Evolutionary conservation across 2,888 invertebrate species (phyloP), one percentile per base, ranked within the genome.

Genomic region (Epirrhoe tristata): DNA sequence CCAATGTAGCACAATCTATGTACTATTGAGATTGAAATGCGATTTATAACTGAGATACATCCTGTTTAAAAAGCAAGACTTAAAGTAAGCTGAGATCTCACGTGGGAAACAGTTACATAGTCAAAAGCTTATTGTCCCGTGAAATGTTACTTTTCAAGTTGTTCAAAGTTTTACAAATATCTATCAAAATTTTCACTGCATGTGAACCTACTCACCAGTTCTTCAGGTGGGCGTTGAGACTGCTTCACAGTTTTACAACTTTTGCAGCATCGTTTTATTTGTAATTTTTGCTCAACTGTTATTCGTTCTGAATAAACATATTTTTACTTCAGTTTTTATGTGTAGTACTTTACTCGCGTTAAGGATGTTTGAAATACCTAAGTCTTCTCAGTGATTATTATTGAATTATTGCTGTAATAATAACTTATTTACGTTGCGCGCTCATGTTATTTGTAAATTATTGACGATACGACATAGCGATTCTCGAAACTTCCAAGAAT

Each of bases 41-140:
- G 53, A 36, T 14, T 82, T 72, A 80, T 84, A 80, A 77, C 80
- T 77, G 82, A 81, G 78, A 78, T 80, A 76, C 80, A 80, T 81
- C 81, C 79, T 82, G 24, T 12, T 43, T 0, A 43, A 43, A 12
- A 43, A 43, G 39, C 12, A 24, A 4, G 12, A 43, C 12, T 3
- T 3, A 43, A 36, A 10, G 36, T 8, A 46, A 4, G 46, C 14
- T 1, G n/a, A 16, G 48, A 48, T 14, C 14, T 36, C 10, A 8
- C 36, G 36, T 36, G 36, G 36, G 24, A 24, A 24, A 24, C 24
- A 24, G 24, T 3, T 24, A 24, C 12, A 12, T 10, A 43, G 12
- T 5, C 12, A 12, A 43, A 43, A 43, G 12, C 12, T 1, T 10
- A 10, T 12, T 12, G 8, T 12, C 12, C 5, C 5, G 12, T 43